These are phyloP conservation scores for Yoshiicerus persimilis DNA, from an alignment of 1,140 invertebrate genomes.

Conservation along the genomic window DNA sequence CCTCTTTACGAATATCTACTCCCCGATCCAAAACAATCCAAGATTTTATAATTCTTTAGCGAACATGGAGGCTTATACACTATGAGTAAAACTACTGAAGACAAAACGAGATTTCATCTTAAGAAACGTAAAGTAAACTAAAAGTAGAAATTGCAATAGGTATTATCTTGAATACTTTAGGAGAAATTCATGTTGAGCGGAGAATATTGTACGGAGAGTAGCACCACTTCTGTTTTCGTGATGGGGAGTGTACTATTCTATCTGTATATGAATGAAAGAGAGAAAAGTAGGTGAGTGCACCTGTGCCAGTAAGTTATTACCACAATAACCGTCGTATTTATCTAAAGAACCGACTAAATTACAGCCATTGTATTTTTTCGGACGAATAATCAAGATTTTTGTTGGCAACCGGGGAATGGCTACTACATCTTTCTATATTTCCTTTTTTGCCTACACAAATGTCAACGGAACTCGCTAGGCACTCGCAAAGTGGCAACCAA, in stretches of 20 bases:
- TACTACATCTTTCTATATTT: background rate
- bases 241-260: background rate
- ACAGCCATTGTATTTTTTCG: constrained; percentile 26
- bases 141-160: background rate
- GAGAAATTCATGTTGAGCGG: background rate
- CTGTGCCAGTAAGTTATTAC: constrained; percentile 21
- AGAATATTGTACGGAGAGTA: background rate
- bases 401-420: constrained; percentile 7
- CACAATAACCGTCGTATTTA: constrained; percentile 28
- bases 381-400: constrained; percentile 23
- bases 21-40: background rate
- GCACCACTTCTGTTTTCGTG: background rate
- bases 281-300: constrained; percentile 19
- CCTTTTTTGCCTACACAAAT: background rate
- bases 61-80: background rate
- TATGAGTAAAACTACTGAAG: background rate
- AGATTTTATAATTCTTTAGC: background rate
- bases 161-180: background rate
- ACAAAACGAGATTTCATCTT: background rate
- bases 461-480: background rate
- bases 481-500: background rate
- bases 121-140: background rate
- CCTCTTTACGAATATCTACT: background rate
- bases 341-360: constrained; percentile 24
- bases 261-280: background rate